A percentile compares a stretch with the other conserved stretches of the same genome.
phyloP scores from a whole-genome alignment of 2,888 invertebrate species.

The Catotricha subobsoleta region DNA sequence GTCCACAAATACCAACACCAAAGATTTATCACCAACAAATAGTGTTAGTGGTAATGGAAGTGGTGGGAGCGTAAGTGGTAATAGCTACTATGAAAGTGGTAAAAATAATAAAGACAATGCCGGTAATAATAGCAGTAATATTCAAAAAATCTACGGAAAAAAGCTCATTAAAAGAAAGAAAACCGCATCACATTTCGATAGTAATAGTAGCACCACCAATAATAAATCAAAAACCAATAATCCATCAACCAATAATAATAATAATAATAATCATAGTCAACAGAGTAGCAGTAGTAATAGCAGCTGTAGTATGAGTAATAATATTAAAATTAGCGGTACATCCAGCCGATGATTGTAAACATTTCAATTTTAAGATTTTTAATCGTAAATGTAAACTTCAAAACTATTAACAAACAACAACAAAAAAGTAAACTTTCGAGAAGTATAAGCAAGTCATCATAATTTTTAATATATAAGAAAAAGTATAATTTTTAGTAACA shows the following conservation, averaged over 20 bases:
- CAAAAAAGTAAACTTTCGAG: not conserved
- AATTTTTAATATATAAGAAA: too few species aligned
- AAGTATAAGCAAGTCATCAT: too few species aligned
- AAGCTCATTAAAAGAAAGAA: not conserved
- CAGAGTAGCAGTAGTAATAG: not conserved
- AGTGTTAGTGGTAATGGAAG: not conserved
- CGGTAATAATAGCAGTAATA: not conserved
- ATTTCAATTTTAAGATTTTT: not conserved
- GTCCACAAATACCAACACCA: not conserved
- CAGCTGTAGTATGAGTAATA: not conserved
- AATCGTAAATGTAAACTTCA: not conserved
- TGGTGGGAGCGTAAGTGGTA: not conserved
- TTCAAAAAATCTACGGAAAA: too few species aligned
- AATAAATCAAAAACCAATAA: too few species aligned
- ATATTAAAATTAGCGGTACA: not conserved
- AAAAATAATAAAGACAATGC: not conserved
- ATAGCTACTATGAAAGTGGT: too few species aligned
- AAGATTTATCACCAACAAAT: slow-evolving; percentile 1
- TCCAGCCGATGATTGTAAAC: not conserved
- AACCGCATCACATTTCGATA: not conserved
- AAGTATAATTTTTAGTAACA: too few species aligned
- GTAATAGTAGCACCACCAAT: too few species aligned
- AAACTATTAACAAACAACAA: not conserved
- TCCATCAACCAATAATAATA: too few species aligned
- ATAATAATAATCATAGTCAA: not conserved